Conservation (phyloP, 2,888 invertebrate species). For the Pheosia tremula region DNA sequence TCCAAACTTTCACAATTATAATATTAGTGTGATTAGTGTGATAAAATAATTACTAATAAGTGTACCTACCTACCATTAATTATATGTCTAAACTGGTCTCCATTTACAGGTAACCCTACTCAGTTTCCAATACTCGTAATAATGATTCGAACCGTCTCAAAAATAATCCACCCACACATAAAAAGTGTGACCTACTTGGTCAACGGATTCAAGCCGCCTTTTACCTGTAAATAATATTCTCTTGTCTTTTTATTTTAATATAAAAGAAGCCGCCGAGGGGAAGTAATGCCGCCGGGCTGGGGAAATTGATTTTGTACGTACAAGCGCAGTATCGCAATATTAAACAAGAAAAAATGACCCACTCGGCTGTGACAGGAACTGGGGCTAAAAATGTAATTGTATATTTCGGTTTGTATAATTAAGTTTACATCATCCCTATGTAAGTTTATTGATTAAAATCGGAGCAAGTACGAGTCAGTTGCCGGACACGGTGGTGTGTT, state of each 20-base stretch:
- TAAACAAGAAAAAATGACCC: background rate
- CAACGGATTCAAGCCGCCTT: slow-evolving; percentile 21
- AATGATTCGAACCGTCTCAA: background rate
- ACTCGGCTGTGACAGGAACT: background rate
- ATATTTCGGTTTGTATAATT: too few relatives aligned
- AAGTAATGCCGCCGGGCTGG: slow-evolving; percentile 30
- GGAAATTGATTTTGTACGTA: slow-evolving; percentile 39
- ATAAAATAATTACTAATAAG: too few relatives aligned
- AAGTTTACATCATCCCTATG: too few relatives aligned
- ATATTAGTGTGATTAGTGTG: too few relatives aligned
- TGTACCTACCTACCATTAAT: background rate
- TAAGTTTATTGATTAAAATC: too few relatives aligned
- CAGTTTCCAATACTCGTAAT: slow-evolving; percentile 9
- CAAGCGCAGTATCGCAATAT: slow-evolving; percentile 23
- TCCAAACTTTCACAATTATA: too few relatives aligned
- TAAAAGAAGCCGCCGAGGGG: slow-evolving; percentile 31
- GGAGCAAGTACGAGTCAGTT: too few relatives aligned
- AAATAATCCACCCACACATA: slow-evolving; percentile 1
- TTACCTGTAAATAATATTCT: slow-evolving; percentile 23
- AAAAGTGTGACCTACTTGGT: slow-evolving; percentile 9
- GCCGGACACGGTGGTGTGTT: too few relatives aligned
- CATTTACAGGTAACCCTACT: background rate
- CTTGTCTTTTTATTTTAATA: slow-evolving; percentile 39
- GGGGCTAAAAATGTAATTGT: too few relatives aligned
- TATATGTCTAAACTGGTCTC: background rate